Evolutionary conservation across 2,113 vertebrate genomes (phyloP).

Genomic region (Gasterosteus nipponicus): DNA sequence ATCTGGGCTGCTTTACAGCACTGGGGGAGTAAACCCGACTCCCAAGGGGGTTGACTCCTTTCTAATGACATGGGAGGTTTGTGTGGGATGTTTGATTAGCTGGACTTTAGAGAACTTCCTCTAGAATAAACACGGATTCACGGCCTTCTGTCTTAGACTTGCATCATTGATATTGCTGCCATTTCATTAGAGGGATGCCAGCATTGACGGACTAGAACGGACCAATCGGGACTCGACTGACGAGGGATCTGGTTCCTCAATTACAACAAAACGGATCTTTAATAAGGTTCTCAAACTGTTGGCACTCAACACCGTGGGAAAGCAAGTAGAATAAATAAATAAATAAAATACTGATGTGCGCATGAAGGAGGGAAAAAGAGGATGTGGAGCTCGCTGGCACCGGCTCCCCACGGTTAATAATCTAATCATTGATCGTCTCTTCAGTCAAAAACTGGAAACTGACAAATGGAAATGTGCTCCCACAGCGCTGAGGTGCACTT

Average conservation of each 20-base stretch:
- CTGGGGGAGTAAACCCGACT: constrained; percentile 40
- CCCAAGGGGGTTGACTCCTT: constrained; percentile 24
- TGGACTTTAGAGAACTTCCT: constrained; percentile 3
- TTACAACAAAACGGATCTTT: constrained; percentile 54
- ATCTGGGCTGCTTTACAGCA: constrained; percentile 16
- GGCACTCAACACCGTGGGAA: constrained; percentile 10
- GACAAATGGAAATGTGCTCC: neutral
- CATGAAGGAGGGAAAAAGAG: constrained; percentile 16
- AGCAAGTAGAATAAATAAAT: constrained; percentile 51
- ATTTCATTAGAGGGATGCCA: constrained; percentile 34
- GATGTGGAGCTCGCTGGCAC: neutral
- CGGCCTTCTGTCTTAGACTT: neutral
- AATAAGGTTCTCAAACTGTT: constrained; percentile 20
- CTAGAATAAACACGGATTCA: constrained; percentile 25
- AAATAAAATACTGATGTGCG: constrained; percentile 45
- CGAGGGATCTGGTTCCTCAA: constrained; percentile 41
- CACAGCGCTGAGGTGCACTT: constrained; percentile 2
- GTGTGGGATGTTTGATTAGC: constrained; percentile 41
- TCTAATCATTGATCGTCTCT: neutral
- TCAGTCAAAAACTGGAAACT: neutral
- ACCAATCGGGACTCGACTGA: constrained; percentile 57
- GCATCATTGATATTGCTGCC: constrained; percentile 6
- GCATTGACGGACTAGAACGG: constrained; percentile 20
- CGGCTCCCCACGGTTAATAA: neutral
- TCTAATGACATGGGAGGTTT: constrained; percentile 63